Percentiles rank a stretch among this genome's conserved stretches.
phyloP scores from a whole-genome alignment of 2,797 vertebrate genomes.

The Microchirus variegatus region DNA sequence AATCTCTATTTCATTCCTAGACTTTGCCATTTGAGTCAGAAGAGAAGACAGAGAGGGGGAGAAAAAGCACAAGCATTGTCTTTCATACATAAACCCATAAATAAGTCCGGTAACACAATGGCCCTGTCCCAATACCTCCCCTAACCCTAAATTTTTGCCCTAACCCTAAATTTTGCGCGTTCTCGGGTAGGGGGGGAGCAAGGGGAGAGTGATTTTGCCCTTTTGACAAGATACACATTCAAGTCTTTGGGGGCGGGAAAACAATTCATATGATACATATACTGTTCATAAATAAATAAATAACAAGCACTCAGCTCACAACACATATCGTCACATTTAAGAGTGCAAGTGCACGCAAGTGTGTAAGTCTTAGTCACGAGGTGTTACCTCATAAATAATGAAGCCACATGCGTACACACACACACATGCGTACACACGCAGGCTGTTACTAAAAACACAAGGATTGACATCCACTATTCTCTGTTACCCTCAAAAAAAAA shows the following conservation, averaged over 20 bases:
- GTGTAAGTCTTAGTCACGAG: neutral
- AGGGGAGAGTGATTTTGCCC: too few species aligned
- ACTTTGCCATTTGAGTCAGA: conserved; percentile 1
- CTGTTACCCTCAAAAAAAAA: conserved; percentile 6
- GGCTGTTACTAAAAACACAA: neutral
- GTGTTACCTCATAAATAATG: neutral
- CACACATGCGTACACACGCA: neutral
- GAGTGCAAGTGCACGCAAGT: neutral
- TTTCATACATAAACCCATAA: too few species aligned
- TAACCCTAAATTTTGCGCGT: too few species aligned
- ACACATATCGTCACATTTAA: neutral
- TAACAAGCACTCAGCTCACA: conserved; percentile 5
- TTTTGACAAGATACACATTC: conserved; percentile 18
- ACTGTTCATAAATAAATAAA: conserved; percentile 16
- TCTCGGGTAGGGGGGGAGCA: too few species aligned
- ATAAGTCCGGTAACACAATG: too few species aligned
- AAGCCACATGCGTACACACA: too few species aligned
- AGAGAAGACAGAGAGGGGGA: neutral
- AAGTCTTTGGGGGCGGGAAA: conserved; percentile 13
- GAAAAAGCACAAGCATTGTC: too few species aligned
- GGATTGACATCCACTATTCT: conserved; percentile 4
- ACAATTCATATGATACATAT: conserved; percentile 5
- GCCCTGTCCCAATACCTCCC: too few species aligned
- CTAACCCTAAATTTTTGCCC: too few species aligned
- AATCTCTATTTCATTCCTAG: conserved; percentile 4